Conservation (phyloP, 2,888 invertebrate species). For the Torymus texanus region DNA sequence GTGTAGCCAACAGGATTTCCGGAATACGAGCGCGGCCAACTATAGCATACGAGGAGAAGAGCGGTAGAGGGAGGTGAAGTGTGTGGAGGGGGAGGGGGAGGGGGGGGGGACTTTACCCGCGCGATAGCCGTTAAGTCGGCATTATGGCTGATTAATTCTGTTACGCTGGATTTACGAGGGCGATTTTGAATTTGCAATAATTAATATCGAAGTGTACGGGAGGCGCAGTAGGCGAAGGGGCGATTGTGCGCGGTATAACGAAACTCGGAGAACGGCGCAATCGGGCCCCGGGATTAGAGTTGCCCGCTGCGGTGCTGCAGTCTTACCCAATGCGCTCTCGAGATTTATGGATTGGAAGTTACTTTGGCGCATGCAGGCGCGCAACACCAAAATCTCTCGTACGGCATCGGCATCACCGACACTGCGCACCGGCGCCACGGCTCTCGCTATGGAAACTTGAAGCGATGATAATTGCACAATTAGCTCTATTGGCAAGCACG, state of each 20-base stretch:
- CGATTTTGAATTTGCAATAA: conserved; percentile 65
- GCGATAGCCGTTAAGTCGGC: conserved; percentile 23
- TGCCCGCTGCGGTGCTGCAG: not conserved
- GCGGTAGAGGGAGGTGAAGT: not conserved
- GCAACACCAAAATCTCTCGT: conserved; percentile 38
- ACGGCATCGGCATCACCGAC: not conserved
- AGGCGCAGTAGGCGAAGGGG: not conserved
- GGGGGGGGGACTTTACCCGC: too few relatives aligned
- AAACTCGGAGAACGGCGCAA: not conserved
- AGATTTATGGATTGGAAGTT: conserved; percentile 43
- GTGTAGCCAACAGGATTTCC: conserved; percentile 52
- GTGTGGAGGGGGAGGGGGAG: too few relatives aligned
- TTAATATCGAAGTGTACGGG: conserved; percentile 57
- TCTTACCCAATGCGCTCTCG: conserved; percentile 29
- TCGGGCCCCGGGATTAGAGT: not conserved
- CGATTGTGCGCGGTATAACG: not conserved
- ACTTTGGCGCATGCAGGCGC: not conserved
- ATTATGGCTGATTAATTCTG: conserved; percentile 56
- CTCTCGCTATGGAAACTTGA: conserved; percentile 7
- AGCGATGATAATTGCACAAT: conserved; percentile 37
- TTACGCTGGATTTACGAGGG: conserved; percentile 61
- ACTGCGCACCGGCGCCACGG: not conserved
- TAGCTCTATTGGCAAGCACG: conserved; percentile 15
- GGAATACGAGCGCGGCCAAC: conserved; percentile 38
- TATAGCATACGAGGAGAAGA: conserved; percentile 2